A percentile compares a stretch with the other conserved stretches of the same genome.
Conservation (phyloP, 1,140 invertebrate genomes). For the Anadara kagoshimensis region DNA sequence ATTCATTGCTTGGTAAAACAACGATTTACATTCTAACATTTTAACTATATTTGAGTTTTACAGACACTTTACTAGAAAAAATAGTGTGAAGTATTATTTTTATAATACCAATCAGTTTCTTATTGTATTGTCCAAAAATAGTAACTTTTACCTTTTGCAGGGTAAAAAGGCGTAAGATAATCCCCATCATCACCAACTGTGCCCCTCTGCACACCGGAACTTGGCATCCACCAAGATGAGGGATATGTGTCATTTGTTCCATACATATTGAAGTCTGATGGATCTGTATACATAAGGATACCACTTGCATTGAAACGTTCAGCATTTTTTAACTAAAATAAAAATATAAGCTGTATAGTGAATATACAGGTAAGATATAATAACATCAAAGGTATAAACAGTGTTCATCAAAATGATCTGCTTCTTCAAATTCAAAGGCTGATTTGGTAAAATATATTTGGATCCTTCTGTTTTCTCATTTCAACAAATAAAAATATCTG, state of each 20-base stretch:
- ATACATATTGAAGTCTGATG: constrained; percentile 72
- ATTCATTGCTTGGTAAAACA: too few relatives aligned
- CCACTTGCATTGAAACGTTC: constrained; percentile 68
- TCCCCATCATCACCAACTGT: constrained; percentile 71
- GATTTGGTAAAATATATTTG: too few relatives aligned
- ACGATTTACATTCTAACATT: too few relatives aligned
- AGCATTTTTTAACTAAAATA: constrained; percentile 67
- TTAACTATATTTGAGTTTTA: background rate
- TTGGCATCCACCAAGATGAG: constrained; percentile 75
- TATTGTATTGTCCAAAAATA: too few relatives aligned
- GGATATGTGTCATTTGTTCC: constrained; percentile 73
- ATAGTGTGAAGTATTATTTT: too few relatives aligned
- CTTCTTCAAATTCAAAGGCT: too few relatives aligned
- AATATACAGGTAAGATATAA: too few relatives aligned
- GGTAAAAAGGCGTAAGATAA: constrained; percentile 74
- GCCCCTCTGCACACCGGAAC: constrained; percentile 72
- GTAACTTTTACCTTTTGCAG: constrained; percentile 58
- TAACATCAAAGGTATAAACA: too few relatives aligned
- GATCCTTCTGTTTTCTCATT: too few relatives aligned
- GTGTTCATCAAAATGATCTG: too few relatives aligned
- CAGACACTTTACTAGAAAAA: background rate
- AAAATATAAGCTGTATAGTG: constrained; percentile 14
- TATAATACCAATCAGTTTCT: too few relatives aligned
- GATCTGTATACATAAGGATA: constrained; percentile 76
- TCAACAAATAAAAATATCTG: too few relatives aligned